Evolutionary conservation across 2,797 vertebrate genomes (phyloP).

Genomic region (Helostoma temminkii): DNA sequence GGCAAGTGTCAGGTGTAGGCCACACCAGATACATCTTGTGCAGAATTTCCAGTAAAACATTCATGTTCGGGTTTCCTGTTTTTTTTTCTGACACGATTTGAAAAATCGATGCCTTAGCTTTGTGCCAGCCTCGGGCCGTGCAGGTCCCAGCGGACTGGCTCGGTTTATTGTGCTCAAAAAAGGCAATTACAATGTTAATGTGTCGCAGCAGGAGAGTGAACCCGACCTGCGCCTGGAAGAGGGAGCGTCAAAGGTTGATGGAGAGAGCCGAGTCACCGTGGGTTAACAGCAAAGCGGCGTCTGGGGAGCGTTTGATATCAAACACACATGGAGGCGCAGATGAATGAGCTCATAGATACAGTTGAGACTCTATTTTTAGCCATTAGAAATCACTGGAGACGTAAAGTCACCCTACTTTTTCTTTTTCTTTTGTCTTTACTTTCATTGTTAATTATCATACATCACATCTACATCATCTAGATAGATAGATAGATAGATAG

Average conservation of each 20-base stretch:
- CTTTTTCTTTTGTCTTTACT: too few species aligned
- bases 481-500: constrained; percentile 26
- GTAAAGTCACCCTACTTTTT: too few species aligned
- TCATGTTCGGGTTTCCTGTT: constrained; percentile 37
- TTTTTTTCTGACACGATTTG: constrained; percentile 66
- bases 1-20: constrained; percentile 40
- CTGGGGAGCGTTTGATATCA: constrained; percentile 77
- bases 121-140: constrained; percentile 76
- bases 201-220: constrained; percentile 82
- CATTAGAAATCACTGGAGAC: not conserved
- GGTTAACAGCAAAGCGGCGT: constrained; percentile 85
- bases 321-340: constrained; percentile 29
- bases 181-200: constrained; percentile 98
- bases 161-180: constrained; percentile 86
- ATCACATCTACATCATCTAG: too few species aligned
- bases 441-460: too few species aligned
- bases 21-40: constrained; percentile 38
- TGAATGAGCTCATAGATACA: constrained; percentile 7
- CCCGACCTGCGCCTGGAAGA: constrained; percentile 50
- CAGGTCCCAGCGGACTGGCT: constrained; percentile 77
- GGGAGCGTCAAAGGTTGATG: constrained; percentile 70
- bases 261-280: constrained; percentile 81
- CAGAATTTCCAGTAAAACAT: constrained; percentile 31
- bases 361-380: not conserved
- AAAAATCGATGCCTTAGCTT: constrained; percentile 85